Conservation (phyloP, 2,888 invertebrate genomes). For the Chrysina gloriosa region DNA sequence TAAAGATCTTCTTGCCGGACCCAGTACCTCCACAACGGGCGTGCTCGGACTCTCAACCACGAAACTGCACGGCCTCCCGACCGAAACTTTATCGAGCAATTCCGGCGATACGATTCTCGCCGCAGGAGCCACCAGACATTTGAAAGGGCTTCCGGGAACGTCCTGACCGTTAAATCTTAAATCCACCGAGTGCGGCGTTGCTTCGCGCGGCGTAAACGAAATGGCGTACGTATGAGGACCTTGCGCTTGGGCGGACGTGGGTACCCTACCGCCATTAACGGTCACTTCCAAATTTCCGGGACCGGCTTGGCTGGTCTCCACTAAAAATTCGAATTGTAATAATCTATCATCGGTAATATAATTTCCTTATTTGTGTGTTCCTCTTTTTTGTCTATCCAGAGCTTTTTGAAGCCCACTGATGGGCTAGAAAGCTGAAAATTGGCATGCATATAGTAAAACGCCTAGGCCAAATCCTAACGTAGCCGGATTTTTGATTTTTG, state of each 20-base stretch:
- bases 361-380: too few relatives aligned
- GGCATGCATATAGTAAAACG: too few relatives aligned
- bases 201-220: conserved; percentile 94
- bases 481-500: too few relatives aligned
- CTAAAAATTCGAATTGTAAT: conserved; percentile 64
- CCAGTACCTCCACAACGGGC: conserved; percentile 84
- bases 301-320: conserved; percentile 98
- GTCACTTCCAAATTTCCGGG: conserved; percentile 99
- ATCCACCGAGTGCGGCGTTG: conserved; percentile 92
- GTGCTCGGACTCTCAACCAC: conserved; percentile 87
- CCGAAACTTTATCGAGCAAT: conserved; percentile 89
- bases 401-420: too few relatives aligned
- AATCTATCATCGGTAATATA: neutral
- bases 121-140: conserved; percentile 82
- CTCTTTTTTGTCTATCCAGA: too few relatives aligned
- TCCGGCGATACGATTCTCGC: conserved; percentile 87
- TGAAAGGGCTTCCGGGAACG: conserved; percentile 91
- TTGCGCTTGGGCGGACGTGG: conserved; percentile 95
- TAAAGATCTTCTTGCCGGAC: conserved; percentile 78
- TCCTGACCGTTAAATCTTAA: conserved; percentile 95
- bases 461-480: too few relatives aligned
- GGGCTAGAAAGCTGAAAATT: too few relatives aligned
- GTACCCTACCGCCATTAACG: conserved; percentile 96
- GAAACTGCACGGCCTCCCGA: conserved; percentile 86
- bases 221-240: conserved; percentile 97